Evolutionary conservation across 2,113 vertebrate genomes (phyloP).

Genomic region (Lampris megalopsis): DNA sequence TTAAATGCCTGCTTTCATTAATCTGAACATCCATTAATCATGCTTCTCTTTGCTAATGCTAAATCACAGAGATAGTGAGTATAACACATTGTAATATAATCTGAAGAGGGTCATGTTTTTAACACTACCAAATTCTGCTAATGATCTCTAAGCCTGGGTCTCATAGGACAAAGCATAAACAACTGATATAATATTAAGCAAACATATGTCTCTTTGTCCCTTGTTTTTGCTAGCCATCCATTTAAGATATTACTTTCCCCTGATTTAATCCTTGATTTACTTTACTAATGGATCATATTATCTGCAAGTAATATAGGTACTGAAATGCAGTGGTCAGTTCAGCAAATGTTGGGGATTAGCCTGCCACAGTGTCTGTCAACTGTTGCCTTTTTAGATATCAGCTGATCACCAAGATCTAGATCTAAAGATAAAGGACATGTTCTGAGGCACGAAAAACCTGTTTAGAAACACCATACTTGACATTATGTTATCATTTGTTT

Average conservation of each 20-base stretch:
- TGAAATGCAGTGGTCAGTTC: slow-evolving; percentile 18
- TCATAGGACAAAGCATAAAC: slow-evolving; percentile 19
- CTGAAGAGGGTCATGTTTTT: not conserved
- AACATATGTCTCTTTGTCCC: slow-evolving; percentile 34
- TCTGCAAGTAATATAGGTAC: slow-evolving; percentile 23
- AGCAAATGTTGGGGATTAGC: slow-evolving; percentile 39
- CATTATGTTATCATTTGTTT: not conserved
- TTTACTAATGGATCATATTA: slow-evolving; percentile 16
- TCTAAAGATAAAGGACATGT: slow-evolving; percentile 6
- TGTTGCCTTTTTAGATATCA: slow-evolving; percentile 18
- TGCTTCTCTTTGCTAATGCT: not conserved
- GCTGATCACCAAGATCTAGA: not conserved
- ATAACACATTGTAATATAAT: not conserved
- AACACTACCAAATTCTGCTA: not conserved
- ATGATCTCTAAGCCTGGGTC: not conserved
- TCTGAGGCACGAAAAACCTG: not conserved
- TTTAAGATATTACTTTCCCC: slow-evolving; percentile 54
- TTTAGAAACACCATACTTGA: not conserved
- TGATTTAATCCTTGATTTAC: slow-evolving; percentile 44
- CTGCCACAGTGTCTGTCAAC: slow-evolving; percentile 3
- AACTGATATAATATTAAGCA: slow-evolving; percentile 12
- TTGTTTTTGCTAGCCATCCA: slow-evolving; percentile 58
- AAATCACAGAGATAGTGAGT: not conserved
- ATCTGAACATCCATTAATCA: not conserved
- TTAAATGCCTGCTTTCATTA: not conserved